Evolutionary conservation across 2,113 vertebrate species (phyloP).

Genomic region (Naja naja): DNA sequence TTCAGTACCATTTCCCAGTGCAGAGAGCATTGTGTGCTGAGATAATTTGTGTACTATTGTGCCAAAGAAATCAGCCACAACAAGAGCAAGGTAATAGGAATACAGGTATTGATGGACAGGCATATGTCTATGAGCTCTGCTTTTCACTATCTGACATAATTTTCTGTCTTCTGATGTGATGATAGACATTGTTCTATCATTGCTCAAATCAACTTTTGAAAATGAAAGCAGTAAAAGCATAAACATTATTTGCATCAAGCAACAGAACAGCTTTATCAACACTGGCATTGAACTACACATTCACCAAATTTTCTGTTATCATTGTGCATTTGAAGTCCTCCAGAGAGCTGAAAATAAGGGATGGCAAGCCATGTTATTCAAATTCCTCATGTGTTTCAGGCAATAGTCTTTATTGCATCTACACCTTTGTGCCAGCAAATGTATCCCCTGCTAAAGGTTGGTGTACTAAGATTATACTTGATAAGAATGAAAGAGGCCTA

Average conservation of each 20-base stretch:
- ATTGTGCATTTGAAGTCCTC: no score
- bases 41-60: background rate
- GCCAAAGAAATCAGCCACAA: background rate
- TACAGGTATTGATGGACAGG: background rate
- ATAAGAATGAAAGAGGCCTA: background rate
- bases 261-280: background rate
- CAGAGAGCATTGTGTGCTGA: background rate
- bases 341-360: background rate
- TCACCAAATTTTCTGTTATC: background rate
- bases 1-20: background rate
- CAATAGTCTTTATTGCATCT: background rate
- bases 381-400: background rate
- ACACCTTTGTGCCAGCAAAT: background rate
- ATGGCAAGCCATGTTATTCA: background rate
- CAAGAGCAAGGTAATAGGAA: background rate
- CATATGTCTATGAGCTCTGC: background rate
- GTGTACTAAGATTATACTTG: background rate
- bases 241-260: background rate
- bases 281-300: background rate
- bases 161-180: background rate
- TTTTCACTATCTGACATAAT: background rate
- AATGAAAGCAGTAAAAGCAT: background rate
- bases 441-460: background rate
- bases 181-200: background rate
- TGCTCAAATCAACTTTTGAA: background rate